A percentile compares a stretch with the other conserved stretches of the same genome.
Conservation (phyloP, 2,888 invertebrate genomes). For the Athetis lepigone region DNA sequence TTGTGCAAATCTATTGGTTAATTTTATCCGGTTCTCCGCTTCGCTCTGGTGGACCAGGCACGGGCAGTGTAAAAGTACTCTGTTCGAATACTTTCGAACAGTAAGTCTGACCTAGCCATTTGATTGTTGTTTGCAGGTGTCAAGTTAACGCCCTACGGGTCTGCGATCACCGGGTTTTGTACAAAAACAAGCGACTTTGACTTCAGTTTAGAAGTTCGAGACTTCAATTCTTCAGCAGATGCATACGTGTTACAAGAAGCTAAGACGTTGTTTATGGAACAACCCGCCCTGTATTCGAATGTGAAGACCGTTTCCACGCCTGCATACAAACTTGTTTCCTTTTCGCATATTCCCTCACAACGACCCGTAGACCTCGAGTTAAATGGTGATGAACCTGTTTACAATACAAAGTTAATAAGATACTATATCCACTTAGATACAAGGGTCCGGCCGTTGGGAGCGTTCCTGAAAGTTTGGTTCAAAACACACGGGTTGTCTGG, state of each 20-base stretch:
- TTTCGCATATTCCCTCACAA: conserved; percentile 28
- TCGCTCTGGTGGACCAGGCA: too few species aligned
- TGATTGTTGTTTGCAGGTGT: conserved; percentile 42
- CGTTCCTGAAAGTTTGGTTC: conserved; percentile 58
- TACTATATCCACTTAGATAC: conserved; percentile 55
- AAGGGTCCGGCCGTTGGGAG: conserved; percentile 35
- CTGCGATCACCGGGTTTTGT: conserved; percentile 56
- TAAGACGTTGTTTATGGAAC: conserved; percentile 18
- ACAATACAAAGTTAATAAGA: conserved; percentile 24
- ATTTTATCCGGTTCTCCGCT: too few species aligned
- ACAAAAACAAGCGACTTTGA: conserved; percentile 62
- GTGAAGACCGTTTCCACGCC: not conserved
- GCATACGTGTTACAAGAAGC: conserved; percentile 21
- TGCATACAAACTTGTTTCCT: conserved; percentile 8
- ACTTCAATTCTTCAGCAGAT: conserved; percentile 8
- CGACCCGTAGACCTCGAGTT: conserved; percentile 9
- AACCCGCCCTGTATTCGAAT: conserved; percentile 41
- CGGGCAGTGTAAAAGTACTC: too few species aligned
- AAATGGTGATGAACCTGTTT: not conserved
- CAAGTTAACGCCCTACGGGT: conserved; percentile 53
- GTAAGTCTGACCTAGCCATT: not conserved
- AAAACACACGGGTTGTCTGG: conserved; percentile 15
- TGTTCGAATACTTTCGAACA: too few species aligned
- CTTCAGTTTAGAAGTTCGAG: conserved; percentile 45
- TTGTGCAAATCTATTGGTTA: too few species aligned